Evolutionary conservation across 2,888 invertebrate species (phyloP).

Genomic region (Meiosimyza platycephala): DNA sequence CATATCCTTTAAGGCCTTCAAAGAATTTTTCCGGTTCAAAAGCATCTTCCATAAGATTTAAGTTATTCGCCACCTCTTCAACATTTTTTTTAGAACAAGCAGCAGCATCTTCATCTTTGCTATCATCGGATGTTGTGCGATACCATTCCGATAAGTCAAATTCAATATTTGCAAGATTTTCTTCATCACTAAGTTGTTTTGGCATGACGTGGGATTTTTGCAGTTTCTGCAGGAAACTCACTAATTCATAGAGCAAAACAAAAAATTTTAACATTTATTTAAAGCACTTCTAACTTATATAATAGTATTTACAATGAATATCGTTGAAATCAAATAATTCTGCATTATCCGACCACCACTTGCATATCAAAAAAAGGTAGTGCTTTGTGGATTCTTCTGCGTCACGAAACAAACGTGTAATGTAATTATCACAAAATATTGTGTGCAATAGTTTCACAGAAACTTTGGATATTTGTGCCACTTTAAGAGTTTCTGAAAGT

Average conservation of each 20-base stretch:
- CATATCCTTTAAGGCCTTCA: slow-evolving; percentile 49
- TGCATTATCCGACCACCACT: slow-evolving; percentile 58
- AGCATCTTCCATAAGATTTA: slow-evolving; percentile 42
- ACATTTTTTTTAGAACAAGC: slow-evolving; percentile 9
- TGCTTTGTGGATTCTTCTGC: slow-evolving; percentile 63
- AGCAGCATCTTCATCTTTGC: slow-evolving; percentile 16
- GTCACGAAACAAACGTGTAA: slow-evolving; percentile 59
- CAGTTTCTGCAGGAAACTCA: slow-evolving; percentile 57
- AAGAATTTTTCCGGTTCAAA: slow-evolving; percentile 48
- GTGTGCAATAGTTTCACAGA: slow-evolving; percentile 58
- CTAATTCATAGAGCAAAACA: slow-evolving; percentile 45
- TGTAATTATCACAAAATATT: slow-evolving; percentile 61
- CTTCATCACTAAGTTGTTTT: slow-evolving; percentile 50
- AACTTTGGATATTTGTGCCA: slow-evolving; percentile 57
- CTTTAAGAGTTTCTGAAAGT: slow-evolving; percentile 50
- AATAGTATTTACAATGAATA: slow-evolving; percentile 51
- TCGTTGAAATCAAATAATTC: slow-evolving; percentile 52
- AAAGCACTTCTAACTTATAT: not conserved
- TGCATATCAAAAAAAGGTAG: slow-evolving; percentile 57
- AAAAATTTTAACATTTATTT: not conserved
- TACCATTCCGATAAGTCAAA: slow-evolving; percentile 56
- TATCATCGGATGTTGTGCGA: slow-evolving; percentile 46
- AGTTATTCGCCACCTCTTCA: slow-evolving; percentile 30
- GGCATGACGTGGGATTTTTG: slow-evolving; percentile 58
- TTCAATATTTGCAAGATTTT: slow-evolving; percentile 46